Base-by-base conservation (phyloP, 2,888 invertebrate species). In the Beris morrisii region DNA sequence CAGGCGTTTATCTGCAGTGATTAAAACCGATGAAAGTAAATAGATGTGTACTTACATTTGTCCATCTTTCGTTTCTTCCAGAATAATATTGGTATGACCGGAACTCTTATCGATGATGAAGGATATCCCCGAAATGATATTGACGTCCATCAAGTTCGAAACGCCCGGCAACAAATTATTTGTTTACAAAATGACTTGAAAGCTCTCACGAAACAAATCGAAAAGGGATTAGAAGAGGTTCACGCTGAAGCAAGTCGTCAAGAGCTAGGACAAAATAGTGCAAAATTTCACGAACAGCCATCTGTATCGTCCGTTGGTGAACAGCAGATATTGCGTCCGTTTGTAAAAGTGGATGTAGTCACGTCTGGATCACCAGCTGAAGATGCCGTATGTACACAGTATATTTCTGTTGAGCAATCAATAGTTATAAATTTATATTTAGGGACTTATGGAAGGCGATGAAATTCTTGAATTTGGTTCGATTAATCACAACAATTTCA, bases 101-200 rank as follows among this genome's bases (percentile, higher is more conserved):
- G 92, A 4, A 82, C 91, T 2, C 79, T 98, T 64, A 88, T 97
- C 1, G 97, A 98, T 77, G 75, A 78, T 0, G 90, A 95, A 73
- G 96, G 93, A 0, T 98, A 84, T 80, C 97, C 97, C 0, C 84
- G 95, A 50, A 86, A 85, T 71, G 93, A 95, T 74, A 90, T 98
- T 70, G 96, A 98, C 79, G 88, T 97, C 0, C 93, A 93, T 78
- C 91, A 94, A 82, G 93, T 97, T 1, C 85, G 97, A 63, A 88
- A 91, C 76, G 93, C 96, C 0, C 85, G 97, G 55, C 92, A 95
- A 74, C 85, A 86, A 74, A 93, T 98, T 65, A 92, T 93, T 75
- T 93, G 96, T 77, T 83, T 95, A 22, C 92, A 91, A 81, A 97
- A 95, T 82, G 97, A 97, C 79, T 89, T 93, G 76, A 93, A 91